Evolutionary conservation across 64 coral and sea anemone genomes (phyloP).

Genomic region (Pocillopora damicornis): DNA sequence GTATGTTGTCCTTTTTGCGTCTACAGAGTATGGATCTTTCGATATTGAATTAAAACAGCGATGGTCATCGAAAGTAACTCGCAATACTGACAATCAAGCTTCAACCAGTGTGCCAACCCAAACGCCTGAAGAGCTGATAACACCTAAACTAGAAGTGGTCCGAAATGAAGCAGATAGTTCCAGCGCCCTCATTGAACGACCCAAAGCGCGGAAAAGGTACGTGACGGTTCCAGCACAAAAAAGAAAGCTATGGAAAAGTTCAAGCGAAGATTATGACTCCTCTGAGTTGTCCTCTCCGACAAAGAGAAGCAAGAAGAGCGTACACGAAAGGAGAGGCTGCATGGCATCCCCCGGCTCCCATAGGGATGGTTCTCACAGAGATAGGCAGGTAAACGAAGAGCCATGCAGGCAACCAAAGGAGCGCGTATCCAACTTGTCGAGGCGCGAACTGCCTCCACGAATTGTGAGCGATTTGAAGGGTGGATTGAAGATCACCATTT

Average conservation of each 20-base stretch:
- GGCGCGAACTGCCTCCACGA: neutral
- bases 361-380: neutral
- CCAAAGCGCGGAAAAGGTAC: neutral
- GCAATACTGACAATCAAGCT: neutral
- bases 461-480: conserved; percentile 18
- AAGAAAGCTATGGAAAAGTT: neutral
- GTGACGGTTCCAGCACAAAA: neutral
- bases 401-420: neutral
- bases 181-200: neutral
- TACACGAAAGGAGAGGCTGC: neutral
- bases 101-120: too few species aligned
- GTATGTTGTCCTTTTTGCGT: neutral
- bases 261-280: neutral
- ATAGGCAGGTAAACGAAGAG: neutral
- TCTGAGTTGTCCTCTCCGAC: neutral
- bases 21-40: conserved; percentile 1
- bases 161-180: neutral
- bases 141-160: neutral
- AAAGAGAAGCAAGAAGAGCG: neutral
- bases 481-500: conserved; percentile 23
- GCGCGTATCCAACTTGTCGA: neutral
- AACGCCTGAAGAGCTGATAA: neutral
- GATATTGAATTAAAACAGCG: conserved; percentile 18
- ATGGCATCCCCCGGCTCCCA: neutral
- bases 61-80: neutral